Base-by-base conservation (phyloP, 2,888 invertebrate species). In the Spilosoma lubricipeda region DNA sequence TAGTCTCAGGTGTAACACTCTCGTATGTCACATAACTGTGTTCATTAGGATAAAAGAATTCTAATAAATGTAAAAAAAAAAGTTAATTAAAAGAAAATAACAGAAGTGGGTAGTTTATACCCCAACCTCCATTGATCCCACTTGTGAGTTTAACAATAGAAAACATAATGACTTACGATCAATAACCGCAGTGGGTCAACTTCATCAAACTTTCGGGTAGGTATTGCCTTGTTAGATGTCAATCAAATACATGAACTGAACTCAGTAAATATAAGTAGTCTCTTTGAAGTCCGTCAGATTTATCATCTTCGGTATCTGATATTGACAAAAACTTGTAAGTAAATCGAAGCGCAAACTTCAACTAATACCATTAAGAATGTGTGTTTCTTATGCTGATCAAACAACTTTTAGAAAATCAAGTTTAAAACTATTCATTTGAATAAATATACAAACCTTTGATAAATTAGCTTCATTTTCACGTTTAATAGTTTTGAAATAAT, bases 131-230 rank as follows among this genome's bases (percentile, higher is more conserved):
- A 69, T 36, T 56, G n/a, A 36, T 33, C n/a, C 36, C 36, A 56
- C 69, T 69, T 56, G 33, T 33, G 52, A 3, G 68, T 68, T 23
- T n/a, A n/a, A 36, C 69, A 36, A 69, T n/a, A 15, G 36, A 56
- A n/a, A 52, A 33, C 36, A 39, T 67, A 71, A 71, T 70, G 76
- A 59, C 45, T 74, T 76, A 77, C 80, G 85, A 84, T 80, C 78
- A 72, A 82, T 84, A 86, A 82, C 81, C 79, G 65, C 75, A 83
- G 79, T 80, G 80, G 80, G 76, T 75, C 71, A 88, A 89, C 83
- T 89, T 85, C 84, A 87, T 89, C 84, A 84, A 88, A 89, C 86
- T 89, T 76, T 75, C 67, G 73, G 65, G 75, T 79, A 81, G 79
- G 79, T 78, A 70, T 69, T 70, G 72, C 74, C 74, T 70, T 70